Evolutionary conservation across 2,113 vertebrate genomes (phyloP), one percentile per base, ranked within the genome.

Genomic region (Coryphaenoides rupestris): DNA sequence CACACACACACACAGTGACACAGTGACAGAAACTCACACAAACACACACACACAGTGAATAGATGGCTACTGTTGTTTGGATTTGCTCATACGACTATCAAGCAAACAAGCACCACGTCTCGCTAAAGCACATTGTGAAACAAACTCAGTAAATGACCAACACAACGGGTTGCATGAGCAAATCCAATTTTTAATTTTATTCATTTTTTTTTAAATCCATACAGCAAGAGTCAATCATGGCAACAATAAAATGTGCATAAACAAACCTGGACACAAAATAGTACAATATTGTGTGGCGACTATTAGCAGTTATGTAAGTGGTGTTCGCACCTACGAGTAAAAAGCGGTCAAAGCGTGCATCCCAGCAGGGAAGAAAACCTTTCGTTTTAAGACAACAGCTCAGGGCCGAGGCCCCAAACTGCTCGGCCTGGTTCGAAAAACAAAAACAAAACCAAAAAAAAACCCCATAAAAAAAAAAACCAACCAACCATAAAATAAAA

Each of bases 201-300:
- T 88, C 82, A 83, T 82, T 84, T 82, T 87, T 86, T 86, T 81
- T 50, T 50, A 17, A n/a, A 89, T 87, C 77, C 87, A 89, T 90
- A 99, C 95, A 99, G 94, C 95, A 95, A 98, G 92, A 92, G 92
- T 98, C 96, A 96, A 96, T 94, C 95, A 94, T 93, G 92, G 94
- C 95, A 92, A 96, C 95, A 94, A 95, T 96, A 94, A 98, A 97
- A 93, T 95, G 93, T 94, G 94, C 94, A 92, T 93, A 93, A 98
- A 95, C 93, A 96, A 97, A 95, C 94, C 90, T 92, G 90, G 93
- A 93, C 94, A 95, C 21, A 55, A 75, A 84, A 83, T 92, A 96
- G 90, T 95, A 98, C 95, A 91, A 95, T 87, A 87, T 95, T 91
- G 90, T 92, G 88, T 89, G 93, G 94, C 94, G 82, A 94, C 92